Evolutionary conservation across 2,888 invertebrate genomes (phyloP).

Genomic region (Galerucella nymphaeae): DNA sequence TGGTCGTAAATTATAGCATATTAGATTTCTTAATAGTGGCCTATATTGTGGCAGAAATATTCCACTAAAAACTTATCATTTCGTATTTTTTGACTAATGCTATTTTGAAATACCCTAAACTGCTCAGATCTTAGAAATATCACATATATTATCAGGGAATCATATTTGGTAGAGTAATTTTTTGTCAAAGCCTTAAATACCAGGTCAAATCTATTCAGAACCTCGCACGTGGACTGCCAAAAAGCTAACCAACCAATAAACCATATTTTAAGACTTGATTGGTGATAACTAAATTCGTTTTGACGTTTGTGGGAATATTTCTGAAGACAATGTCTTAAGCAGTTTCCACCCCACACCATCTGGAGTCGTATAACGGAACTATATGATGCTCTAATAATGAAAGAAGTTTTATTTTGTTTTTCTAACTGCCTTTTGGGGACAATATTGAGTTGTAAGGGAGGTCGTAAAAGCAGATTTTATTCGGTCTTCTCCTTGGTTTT

Average conservation of each 20-base stretch:
- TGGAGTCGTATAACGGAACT: conserved; percentile 36
- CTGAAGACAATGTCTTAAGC: not conserved
- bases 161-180: too few species aligned
- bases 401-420: conserved; percentile 39
- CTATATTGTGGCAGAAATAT: not conserved
- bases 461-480: conserved; percentile 28
- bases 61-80: too few species aligned
- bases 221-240: too few species aligned
- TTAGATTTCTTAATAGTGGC: conserved; percentile 27
- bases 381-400: conserved; percentile 42
- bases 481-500: conserved; percentile 16
- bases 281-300: too few species aligned
- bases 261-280: too few species aligned
- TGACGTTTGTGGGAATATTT: conserved; percentile 12
- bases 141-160: too few species aligned
- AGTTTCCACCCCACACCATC: conserved; percentile 28
- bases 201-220: too few species aligned
- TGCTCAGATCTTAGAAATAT: too few species aligned
- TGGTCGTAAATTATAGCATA: conserved; percentile 38
- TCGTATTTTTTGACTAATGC: too few species aligned
- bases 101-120: too few species aligned
- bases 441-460: conserved; percentile 35
- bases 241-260: too few species aligned
- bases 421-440: conserved; percentile 35
- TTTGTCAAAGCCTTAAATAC: too few species aligned